Percentiles rank a stretch among this genome's conserved stretches.
Evolutionary conservation across 2,888 invertebrate genomes (phyloP).

Genomic region (Tinea trinotella): DNA sequence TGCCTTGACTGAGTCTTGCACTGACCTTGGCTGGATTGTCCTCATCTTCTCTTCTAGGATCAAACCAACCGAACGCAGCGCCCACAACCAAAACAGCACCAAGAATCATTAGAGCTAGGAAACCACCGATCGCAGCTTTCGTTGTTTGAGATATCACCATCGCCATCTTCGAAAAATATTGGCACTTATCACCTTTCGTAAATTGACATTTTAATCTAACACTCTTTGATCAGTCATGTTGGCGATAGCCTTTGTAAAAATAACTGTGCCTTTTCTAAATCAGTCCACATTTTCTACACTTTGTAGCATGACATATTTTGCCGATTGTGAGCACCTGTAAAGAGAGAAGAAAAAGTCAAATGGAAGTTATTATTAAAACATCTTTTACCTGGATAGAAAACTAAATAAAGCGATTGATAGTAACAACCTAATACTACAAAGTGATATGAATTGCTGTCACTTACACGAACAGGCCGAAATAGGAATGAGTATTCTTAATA

Average conservation of each 20-base stretch:
- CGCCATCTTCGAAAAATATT: conserved; percentile 46
- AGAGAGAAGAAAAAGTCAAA: conserved; percentile 1
- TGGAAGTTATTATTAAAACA: not conserved
- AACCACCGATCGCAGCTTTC: conserved; percentile 61
- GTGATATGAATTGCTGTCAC: not conserved
- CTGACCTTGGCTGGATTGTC: conserved; percentile 61
- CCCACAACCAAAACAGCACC: conserved; percentile 62
- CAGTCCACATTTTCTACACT: conserved; percentile 12
- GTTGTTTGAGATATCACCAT: conserved; percentile 68
- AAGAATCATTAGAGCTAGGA: conserved; percentile 59
- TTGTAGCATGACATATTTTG: not conserved
- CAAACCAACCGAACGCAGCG: conserved; percentile 63
- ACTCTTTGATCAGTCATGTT: not conserved
- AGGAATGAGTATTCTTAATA: not conserved
- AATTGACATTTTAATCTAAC: conserved; percentile 32
- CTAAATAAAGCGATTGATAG: not conserved
- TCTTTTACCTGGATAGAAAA: not conserved
- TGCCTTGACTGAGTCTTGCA: conserved; percentile 51
- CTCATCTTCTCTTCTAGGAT: conserved; percentile 58
- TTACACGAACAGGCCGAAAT: not conserved
- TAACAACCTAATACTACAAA: not conserved
- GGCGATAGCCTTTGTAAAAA: not conserved
- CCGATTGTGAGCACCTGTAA: not conserved
- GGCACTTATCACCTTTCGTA: conserved; percentile 43
- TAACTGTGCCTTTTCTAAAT: not conserved